Base-by-base conservation (phyloP, 2,113 vertebrate species). In the Sigmodon hispidus region DNA sequence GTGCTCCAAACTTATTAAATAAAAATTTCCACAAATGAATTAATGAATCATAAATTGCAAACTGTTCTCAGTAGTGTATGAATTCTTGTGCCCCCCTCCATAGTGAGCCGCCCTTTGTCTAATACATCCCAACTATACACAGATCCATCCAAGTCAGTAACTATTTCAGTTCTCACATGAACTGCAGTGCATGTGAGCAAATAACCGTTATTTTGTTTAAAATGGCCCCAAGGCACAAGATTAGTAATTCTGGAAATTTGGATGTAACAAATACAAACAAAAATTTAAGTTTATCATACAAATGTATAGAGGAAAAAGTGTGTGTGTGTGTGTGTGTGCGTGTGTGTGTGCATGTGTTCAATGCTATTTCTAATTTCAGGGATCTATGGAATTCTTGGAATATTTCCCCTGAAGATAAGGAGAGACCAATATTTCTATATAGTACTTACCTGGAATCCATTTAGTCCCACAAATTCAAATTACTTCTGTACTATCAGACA, bases 391-490 rank as follows among this genome's bases (percentile, higher is more conserved):
- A 63, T 24, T 63, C 61, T 63, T 63, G 12, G 63, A 65, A 65
- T 65, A 65, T 31, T 65, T 65, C 63, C 29, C 26, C 63, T 31
- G 12, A 31, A 65, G 63, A 77, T 77, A 34, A 77, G 21, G 40
- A 9, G 40, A 45, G 45, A 55, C 50, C 21, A 55, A 52, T 77
- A 79, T 48, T 88, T 79, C 34, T 69, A 87, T n/a, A n/a, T n/a
- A n/a, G n/a, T n/a, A 69, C 31, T 87, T 80, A 93, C n/a, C 69
- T 88, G 50, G 50, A 93, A 59, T 88, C 50, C 22, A 87, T 77
- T 87, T 72, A 67, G 24, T 45, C 55, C 79, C n/a, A 48, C 15
- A 55, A 69, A n/a, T 86, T 76, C 36, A 87, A 76, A 87, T 67
- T 69, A 86, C 9, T 40, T 79, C 63, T 80, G 50, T 69, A 6